Percentiles rank a stretch among this genome's conserved stretches.
Conservation (phyloP, 92 coral and sea anemone species). For the Porites divaricata region DNA sequence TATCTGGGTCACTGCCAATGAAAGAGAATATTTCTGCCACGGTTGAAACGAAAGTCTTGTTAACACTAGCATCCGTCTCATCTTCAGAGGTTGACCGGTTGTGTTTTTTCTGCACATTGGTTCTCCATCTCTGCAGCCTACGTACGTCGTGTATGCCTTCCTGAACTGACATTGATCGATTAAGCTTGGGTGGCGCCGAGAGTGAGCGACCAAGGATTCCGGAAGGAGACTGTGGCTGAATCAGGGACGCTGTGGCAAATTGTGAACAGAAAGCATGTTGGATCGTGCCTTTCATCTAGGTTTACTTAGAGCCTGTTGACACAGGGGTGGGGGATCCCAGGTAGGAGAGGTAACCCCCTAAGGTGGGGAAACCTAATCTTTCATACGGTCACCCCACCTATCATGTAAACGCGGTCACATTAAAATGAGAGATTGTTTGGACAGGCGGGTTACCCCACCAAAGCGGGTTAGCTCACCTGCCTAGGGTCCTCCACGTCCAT, state of each 20-base stretch:
- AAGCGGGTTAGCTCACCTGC: no score
- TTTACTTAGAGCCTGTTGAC: no score
- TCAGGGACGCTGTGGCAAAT: background rate
- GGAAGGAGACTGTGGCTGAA: constrained; percentile 22
- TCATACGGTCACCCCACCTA: no score
- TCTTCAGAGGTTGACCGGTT: constrained; percentile 19
- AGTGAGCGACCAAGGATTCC: constrained; percentile 77
- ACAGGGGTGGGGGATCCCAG: no score
- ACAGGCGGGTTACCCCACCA: no score
- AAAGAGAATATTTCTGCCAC: constrained; percentile 88
- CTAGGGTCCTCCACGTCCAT: no score
- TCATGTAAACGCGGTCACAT: no score
- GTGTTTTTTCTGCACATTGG: constrained; percentile 79
- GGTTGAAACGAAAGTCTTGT: constrained; percentile 61
- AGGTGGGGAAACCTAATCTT: no score
- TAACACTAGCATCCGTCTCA: constrained; percentile 26
- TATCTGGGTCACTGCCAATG: constrained; percentile 88
- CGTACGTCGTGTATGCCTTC: constrained; percentile 92
- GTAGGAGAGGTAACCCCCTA: no score
- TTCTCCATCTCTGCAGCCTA: constrained; percentile 93
- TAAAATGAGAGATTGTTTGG: no score
- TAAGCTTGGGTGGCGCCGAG: constrained; percentile 92
- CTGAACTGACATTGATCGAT: constrained; percentile 76
- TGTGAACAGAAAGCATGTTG: background rate
- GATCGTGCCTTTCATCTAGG: no score